Percentiles rank a stretch among this genome's conserved stretches.
Conservation (phyloP, 2,113 vertebrate genomes). For the Rostratula benghalensis region DNA sequence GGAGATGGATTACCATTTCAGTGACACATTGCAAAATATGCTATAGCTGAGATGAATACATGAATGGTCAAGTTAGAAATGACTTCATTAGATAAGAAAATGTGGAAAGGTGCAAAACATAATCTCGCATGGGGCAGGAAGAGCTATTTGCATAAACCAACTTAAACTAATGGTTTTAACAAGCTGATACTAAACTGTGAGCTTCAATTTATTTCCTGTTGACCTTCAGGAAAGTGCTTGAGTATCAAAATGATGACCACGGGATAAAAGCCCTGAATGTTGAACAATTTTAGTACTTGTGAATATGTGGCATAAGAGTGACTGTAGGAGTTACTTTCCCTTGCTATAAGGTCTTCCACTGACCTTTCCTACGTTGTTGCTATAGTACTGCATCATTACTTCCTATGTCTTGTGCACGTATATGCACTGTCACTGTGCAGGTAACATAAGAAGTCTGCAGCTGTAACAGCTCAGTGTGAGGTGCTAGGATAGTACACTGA, state of each 20-base stretch:
- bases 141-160: not conserved
- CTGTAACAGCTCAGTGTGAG: not conserved
- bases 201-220: not conserved
- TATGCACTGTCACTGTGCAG: not conserved
- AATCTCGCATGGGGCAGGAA: not conserved
- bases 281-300: not conserved
- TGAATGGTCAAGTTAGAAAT: slow-evolving; percentile 51
- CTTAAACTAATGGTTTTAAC: not conserved
- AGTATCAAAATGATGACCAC: not conserved
- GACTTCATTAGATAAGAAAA: slow-evolving; percentile 33
- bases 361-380: not conserved
- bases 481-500: fast-evolving
- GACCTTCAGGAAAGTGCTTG: not conserved
- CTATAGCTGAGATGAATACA: slow-evolving; percentile 23
- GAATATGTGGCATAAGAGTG: not conserved
- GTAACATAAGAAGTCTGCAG: not conserved
- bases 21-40: slow-evolving; percentile 64
- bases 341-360: not conserved
- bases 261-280: not conserved
- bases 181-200: not conserved
- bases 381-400: not conserved
- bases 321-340: not conserved
- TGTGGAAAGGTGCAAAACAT: not conserved
- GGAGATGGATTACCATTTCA: slow-evolving; percentile 47
- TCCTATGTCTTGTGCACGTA: not conserved